Conservation (phyloP, 2,888 invertebrate genomes). For the Petrolisthes cinctipes region DNA sequence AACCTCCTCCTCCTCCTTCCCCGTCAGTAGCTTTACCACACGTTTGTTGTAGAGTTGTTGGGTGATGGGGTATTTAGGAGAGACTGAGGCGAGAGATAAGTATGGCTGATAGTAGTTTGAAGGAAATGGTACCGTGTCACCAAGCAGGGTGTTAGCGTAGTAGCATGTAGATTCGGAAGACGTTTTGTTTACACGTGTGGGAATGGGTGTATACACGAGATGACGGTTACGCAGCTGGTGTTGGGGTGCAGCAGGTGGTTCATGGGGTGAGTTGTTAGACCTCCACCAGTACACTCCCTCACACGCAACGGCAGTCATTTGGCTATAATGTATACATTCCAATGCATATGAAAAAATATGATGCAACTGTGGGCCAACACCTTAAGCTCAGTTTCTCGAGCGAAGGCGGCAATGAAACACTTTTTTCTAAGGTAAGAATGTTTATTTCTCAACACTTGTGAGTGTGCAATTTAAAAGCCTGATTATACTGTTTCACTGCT, state of each 20-base stretch:
- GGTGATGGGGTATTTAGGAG: not conserved
- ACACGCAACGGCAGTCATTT: constrained; percentile 43
- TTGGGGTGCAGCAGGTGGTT: constrained; percentile 22
- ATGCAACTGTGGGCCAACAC: constrained; percentile 17
- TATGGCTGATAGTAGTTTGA: too few species aligned
- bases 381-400: not conserved
- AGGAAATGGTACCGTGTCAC: too few species aligned
- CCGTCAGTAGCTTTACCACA: not conserved
- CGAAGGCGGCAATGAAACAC: not conserved
- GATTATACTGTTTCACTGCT: constrained; percentile 27
- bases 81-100: not conserved
- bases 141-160: too few species aligned
- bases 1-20: not conserved
- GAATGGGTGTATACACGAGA: not conserved
- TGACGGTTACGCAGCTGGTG: not conserved
- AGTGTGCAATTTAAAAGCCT: constrained; percentile 17
- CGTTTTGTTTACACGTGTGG: too few species aligned
- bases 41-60: not conserved
- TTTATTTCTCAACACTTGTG: not conserved
- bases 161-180: too few species aligned
- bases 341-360: not conserved
- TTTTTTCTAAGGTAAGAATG: too few species aligned
- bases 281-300: constrained; percentile 47
- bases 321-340: constrained; percentile 26
- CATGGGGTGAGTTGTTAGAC: constrained; percentile 9